Base-by-base conservation (phyloP, 1,140 invertebrate genomes). In the Hestina assimilis region DNA sequence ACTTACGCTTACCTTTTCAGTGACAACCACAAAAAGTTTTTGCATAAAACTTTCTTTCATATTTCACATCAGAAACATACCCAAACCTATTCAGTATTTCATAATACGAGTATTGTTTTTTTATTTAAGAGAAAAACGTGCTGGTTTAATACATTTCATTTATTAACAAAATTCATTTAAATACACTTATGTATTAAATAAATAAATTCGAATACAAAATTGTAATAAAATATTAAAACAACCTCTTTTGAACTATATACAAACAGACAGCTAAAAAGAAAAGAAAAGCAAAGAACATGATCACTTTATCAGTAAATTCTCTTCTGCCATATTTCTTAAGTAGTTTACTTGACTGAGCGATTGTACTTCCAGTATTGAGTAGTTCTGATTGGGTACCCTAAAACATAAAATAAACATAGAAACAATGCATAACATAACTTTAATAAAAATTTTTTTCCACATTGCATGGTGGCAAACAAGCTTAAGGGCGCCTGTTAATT, bases 271-370 rank as follows among this genome's bases (percentile, higher is more conserved):
- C 94, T 55, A 98, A 91, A 81, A 99, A 99, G 89, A 99, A 98
- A 1, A 93, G 90, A 76, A 99, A 95, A 38, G 96, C 96, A 72
- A 99, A 92, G 56, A 96, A 93, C 59, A 99, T 92, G 0, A 99
- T 89, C 35, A 97, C 91, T 91, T 98, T 98, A 78, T 99, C 97
- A 0, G 98, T 99, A 46, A 97, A 94, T 89, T 99, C 97, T 20
- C 97, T 87, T 62, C 97, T 89, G 1, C 95, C 96, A 88, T 98
- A 99, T 90, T 99, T 99, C 14, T 95, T 96, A 26, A 99, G 87
- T 1, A 99, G 89, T 84, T 97, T 97, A 54, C 94, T 93, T 0
- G 97, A 97, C 74, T 96, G 96, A 8, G 93, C 90, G 63, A 99
- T 97, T 6, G 94, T 94, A 64, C 95, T 93, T 5, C 95, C 94